Evolutionary conservation across 2,888 invertebrate species (phyloP).

Genomic region (Phlogophora meticulosa): DNA sequence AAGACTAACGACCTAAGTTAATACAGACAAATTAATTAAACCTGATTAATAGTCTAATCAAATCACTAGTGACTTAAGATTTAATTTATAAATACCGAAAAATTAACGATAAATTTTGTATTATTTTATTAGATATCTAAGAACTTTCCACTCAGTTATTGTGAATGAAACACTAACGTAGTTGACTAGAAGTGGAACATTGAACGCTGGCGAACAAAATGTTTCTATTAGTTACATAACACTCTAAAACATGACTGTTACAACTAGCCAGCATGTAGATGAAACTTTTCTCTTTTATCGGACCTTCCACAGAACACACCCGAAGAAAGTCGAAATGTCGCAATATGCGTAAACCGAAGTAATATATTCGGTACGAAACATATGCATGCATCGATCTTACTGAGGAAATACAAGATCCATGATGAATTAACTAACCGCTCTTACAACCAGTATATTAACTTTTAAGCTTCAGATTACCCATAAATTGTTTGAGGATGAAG

Average conservation of each 20-base stretch:
- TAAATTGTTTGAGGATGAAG: background rate
- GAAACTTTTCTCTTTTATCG: constrained; percentile 63
- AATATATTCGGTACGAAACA: constrained; percentile 47
- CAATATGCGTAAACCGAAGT: constrained; percentile 53
- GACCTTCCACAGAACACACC: constrained; percentile 43
- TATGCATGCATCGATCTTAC: constrained; percentile 43
- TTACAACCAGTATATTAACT: background rate
- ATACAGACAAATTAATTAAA: constrained; percentile 7
- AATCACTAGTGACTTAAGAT: constrained; percentile 39
- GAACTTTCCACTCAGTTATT: constrained; percentile 19
- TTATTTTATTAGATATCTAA: constrained; percentile 17
- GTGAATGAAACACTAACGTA: constrained; percentile 9
- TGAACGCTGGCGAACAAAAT: constrained; percentile 12
- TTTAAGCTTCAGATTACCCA: background rate
- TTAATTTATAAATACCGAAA: constrained; percentile 5
- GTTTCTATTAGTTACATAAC: constrained; percentile 51
- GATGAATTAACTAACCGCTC: constrained; percentile 1
- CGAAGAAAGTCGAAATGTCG: constrained; percentile 60
- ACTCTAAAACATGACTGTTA: constrained; percentile 34
- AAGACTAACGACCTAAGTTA: constrained; percentile 33
- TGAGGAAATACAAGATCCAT: constrained; percentile 32
- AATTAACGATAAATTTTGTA: background rate
- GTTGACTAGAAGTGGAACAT: constrained; percentile 39
- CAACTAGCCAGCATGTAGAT: constrained; percentile 40
- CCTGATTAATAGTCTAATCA: constrained; percentile 35